Percentiles rank a stretch among this genome's conserved stretches.
These are phyloP conservation scores for Eclectus roratus DNA, from an alignment of 2,113 vertebrate species.

Conservation along the genomic window DNA sequence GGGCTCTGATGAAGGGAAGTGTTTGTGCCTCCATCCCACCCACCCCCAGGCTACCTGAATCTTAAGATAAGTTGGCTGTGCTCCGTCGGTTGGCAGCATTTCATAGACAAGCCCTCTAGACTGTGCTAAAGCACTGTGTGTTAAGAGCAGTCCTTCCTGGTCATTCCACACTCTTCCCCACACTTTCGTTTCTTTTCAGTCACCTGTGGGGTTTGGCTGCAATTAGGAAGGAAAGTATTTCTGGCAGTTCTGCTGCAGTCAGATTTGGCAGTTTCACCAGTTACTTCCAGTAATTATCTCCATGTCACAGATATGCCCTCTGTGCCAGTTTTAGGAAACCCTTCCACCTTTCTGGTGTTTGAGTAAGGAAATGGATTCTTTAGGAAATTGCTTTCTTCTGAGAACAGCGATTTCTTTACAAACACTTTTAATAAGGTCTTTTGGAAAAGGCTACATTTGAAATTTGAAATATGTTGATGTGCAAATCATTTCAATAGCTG, in stretches of 20 bases:
- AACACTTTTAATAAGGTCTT: background rate
- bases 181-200: conserved; percentile 34
- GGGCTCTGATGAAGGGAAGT: background rate
- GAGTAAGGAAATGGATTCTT: conserved; percentile 31
- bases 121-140: background rate
- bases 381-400: background rate
- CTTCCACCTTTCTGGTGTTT: conserved; percentile 8
- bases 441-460: background rate
- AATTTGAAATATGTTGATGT: conserved; percentile 31
- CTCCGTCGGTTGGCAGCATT: background rate
- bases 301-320: background rate
- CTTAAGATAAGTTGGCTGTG: background rate
- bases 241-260: conserved; percentile 15
- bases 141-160: background rate
- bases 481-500: conserved; percentile 41
- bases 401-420: background rate
- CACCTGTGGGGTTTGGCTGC: conserved; percentile 73
- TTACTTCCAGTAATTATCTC: conserved; percentile 69
- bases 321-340: conserved; percentile 22
- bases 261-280: conserved; percentile 28
- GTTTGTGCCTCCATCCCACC: background rate
- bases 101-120: background rate
- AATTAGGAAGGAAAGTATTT: background rate
- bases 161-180: background rate
- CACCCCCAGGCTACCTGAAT: background rate